Conservation (phyloP, 1,140 invertebrate genomes). For the Gyrodactylus salaris region DNA sequence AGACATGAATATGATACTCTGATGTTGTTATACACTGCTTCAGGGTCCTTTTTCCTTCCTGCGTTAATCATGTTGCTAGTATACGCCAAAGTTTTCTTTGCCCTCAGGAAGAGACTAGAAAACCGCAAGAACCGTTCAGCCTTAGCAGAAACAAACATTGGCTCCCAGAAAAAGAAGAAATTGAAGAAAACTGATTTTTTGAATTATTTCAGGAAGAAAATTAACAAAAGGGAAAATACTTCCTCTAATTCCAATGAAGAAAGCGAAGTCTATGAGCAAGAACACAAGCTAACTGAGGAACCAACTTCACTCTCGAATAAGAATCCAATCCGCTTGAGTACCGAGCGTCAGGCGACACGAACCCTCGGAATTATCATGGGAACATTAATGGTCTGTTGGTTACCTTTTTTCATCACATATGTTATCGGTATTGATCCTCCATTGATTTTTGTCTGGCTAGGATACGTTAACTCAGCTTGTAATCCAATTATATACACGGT, state of each 20-base stretch:
- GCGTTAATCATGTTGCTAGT: background rate
- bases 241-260: too few relatives aligned
- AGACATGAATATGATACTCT: background rate
- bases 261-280: background rate
- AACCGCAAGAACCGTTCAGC: background rate
- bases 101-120: background rate
- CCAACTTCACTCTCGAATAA: background rate
- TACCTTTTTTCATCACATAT: slow-evolving; percentile 55
- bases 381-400: slow-evolving; percentile 66
- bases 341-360: slow-evolving; percentile 73
- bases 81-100: slow-evolving; percentile 1
- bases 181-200: too few relatives aligned
- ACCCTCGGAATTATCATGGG: slow-evolving; percentile 79
- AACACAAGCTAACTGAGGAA: background rate
- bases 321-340: slow-evolving; percentile 22
- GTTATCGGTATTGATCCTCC: slow-evolving; percentile 22
- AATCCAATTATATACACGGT: slow-evolving; percentile 33
- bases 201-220: too few relatives aligned
- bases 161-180: too few relatives aligned
- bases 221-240: too few relatives aligned
- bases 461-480: slow-evolving; percentile 71
- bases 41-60: slow-evolving; percentile 4
- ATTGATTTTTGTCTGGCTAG: slow-evolving; percentile 77
- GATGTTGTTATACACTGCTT: background rate
- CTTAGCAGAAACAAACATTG: too few relatives aligned